Percentiles rank a stretch among this genome's conserved stretches.
phyloP scores from a whole-genome alignment of 2,113 vertebrate species.

The Phocoena sinus region DNA sequence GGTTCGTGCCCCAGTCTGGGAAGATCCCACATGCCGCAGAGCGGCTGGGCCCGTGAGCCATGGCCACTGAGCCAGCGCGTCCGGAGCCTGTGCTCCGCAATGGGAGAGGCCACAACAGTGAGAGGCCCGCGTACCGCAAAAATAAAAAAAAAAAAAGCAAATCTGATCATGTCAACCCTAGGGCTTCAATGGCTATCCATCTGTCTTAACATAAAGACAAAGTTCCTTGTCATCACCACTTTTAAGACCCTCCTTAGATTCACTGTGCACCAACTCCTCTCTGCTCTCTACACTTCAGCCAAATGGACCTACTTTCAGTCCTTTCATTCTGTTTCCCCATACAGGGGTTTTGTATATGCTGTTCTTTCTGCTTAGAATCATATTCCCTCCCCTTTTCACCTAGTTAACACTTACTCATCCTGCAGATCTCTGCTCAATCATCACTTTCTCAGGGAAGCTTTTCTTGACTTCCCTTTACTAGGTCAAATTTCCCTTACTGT shows the following conservation, averaged over 20 bases:
- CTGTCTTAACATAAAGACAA: conserved; percentile 43
- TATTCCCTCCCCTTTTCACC: not conserved
- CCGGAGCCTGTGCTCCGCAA: too few species aligned
- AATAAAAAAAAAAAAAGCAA: not conserved
- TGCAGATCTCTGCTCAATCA: conserved; percentile 6
- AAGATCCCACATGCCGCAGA: too few species aligned
- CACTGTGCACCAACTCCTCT: not conserved
- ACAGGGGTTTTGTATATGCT: not conserved
- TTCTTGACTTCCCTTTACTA: not conserved
- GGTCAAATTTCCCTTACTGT: conserved; percentile 13
- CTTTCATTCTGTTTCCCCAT: not conserved
- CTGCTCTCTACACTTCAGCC: not conserved
- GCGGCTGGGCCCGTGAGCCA: too few species aligned
- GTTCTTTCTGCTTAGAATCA: conserved; percentile 14
- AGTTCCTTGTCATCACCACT: not conserved
- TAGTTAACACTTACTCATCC: not conserved
- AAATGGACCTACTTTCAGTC: not conserved
- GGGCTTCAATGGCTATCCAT: not conserved
- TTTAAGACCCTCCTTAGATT: conserved; percentile 22
- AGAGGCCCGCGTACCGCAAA: too few species aligned
- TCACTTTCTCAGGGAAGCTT: conserved; percentile 3
- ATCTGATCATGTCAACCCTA: not conserved
- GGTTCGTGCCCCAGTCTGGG: too few species aligned
- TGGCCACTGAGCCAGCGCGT: too few species aligned
- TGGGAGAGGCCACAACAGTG: too few species aligned